Evolutionary conservation across 2,797 vertebrate species (phyloP), one percentile per base, ranked within the genome.

Genomic region (Salarias fasciatus): DNA sequence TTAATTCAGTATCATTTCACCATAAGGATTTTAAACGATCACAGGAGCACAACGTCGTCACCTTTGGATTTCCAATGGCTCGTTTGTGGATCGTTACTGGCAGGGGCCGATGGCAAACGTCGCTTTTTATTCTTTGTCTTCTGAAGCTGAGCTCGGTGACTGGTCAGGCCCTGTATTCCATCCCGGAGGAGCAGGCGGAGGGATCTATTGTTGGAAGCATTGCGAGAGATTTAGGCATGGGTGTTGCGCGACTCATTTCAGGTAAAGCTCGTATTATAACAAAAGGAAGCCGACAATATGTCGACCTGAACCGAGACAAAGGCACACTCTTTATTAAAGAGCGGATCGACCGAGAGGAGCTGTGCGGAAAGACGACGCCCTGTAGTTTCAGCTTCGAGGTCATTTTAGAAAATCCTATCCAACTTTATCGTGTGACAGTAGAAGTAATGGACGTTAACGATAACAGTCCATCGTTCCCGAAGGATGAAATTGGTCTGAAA

Each of bases 371-470:
- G 79, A 90, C 71, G 41, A 88, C 86, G 62, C 89, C 88, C 48
- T 92, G 91, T 36, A 89, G 88, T 69, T 91, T 92, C 49, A 89
- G 72, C 60, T 91, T 92, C 49, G 88, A 92, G 58, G 49, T 92
- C 0, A 88, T 92, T 69, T 70, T 91, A 51, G 90, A 92, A 79
- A 90, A 90, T n/a, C 91, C 91, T 0, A 90, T 92, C 14, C 77
- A 90, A 60, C 78, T 92, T 48, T 82, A 91, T 65, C 77, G 84
- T 0, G 77, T 93, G 0, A 88, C 75, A 2, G 84, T 92, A 15
- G 90, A 93, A 60, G 78, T 92, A 0, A 18, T 55, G 3, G 91
- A 93, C 35, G 78, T 92, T 4, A 92, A 92, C 14, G 92, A 92
- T 10, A 89, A 93, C 48, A 76, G 76, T 0, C 90, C 91, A 0